These are phyloP conservation scores for Magallana nippona DNA, from an alignment of 2,888 invertebrate species.

Conservation along the genomic window DNA sequence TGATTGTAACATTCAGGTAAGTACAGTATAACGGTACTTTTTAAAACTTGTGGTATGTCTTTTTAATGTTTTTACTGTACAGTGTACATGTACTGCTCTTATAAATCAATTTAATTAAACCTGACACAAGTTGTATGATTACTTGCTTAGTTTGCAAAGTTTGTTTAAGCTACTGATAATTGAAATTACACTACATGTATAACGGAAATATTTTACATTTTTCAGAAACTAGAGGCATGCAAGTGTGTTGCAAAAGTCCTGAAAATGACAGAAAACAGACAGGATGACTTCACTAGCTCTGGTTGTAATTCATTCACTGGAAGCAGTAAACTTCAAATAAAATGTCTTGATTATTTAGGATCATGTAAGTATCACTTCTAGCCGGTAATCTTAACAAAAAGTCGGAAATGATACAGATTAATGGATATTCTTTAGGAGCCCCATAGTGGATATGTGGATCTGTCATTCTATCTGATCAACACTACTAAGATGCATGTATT, in stretches of 20 bases:
- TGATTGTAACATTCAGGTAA: slow-evolving; percentile 13
- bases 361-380: neutral
- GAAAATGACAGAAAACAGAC: slow-evolving; percentile 14
- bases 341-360: slow-evolving; percentile 37
- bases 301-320: neutral
- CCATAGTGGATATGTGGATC: too few relatives aligned
- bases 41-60: neutral
- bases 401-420: too few relatives aligned
- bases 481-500: too few relatives aligned
- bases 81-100: too few relatives aligned
- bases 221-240: slow-evolving; percentile 27
- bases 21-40: neutral
- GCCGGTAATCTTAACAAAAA: too few relatives aligned
- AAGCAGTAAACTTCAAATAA: slow-evolving; percentile 39
- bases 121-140: too few relatives aligned
- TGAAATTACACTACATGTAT: neutral
- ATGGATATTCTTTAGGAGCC: too few relatives aligned
- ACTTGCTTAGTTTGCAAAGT: too few relatives aligned
- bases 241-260: slow-evolving; percentile 17
- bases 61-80: neutral
- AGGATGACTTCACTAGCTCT: neutral
- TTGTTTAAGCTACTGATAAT: neutral
- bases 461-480: too few relatives aligned
- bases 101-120: too few relatives aligned
- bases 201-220: neutral